Conservation (phyloP, 1,140 invertebrate genomes). For the Sinella curviseta region DNA sequence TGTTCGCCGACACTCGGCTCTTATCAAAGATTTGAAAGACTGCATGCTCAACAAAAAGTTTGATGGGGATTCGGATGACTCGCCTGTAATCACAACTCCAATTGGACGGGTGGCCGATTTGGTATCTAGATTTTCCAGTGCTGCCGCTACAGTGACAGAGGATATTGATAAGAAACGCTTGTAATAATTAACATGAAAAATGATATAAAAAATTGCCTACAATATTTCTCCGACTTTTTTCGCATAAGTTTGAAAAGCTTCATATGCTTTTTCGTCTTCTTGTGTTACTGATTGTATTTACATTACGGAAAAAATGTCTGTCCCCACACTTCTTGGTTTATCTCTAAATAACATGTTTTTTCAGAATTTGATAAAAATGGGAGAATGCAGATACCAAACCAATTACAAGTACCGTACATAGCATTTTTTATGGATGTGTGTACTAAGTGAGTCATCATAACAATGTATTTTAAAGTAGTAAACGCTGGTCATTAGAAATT, state of each 20-base stretch:
- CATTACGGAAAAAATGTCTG: too few species aligned
- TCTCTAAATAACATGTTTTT: too few species aligned
- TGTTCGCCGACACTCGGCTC: background rate
- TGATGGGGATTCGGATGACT: background rate
- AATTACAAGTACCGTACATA: too few species aligned
- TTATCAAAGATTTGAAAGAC: constrained; percentile 11
- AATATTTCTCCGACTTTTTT: background rate
- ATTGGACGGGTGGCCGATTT: constrained; percentile 9
- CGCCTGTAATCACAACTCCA: background rate
- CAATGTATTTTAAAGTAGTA: background rate
- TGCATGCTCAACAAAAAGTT: constrained; percentile 15
- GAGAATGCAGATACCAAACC: too few species aligned
- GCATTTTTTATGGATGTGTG: too few species aligned
- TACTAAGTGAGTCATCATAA: background rate
- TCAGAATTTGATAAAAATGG: too few species aligned
- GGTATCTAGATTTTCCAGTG: constrained; percentile 5
- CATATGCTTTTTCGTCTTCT: background rate
- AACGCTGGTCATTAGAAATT: background rate
- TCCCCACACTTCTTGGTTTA: too few species aligned
- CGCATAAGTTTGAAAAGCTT: background rate
- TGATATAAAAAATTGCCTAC: background rate
- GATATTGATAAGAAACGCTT: constrained; percentile 4
- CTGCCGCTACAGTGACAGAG: background rate
- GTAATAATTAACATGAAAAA: background rate
- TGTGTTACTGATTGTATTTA: too few species aligned